phyloP scores from a whole-genome alignment of 2,888 invertebrate species.

The Microplitis manilae region DNA sequence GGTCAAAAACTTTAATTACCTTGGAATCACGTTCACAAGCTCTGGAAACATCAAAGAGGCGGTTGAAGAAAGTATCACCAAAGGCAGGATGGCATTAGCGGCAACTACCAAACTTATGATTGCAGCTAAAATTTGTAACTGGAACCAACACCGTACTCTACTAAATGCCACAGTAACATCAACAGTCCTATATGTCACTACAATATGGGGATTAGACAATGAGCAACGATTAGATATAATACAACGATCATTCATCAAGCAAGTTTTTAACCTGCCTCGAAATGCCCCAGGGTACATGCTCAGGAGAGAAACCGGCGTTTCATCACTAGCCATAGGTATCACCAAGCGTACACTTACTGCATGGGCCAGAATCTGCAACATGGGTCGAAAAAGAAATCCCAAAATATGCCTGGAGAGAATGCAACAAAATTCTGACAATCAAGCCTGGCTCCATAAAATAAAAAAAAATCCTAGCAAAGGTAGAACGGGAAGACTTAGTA shows the following conservation, averaged over 20 bases:
- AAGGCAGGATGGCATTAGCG: neutral
- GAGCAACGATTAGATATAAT: neutral
- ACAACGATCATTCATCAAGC: neutral
- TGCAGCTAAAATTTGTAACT: neutral
- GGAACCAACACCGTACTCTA: neutral
- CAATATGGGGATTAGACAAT: neutral
- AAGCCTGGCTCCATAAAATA: no score
- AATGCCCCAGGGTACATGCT: neutral
- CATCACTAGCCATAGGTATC: neutral
- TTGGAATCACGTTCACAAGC: neutral
- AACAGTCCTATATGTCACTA: neutral
- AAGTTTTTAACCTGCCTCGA: neutral
- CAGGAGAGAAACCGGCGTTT: neutral
- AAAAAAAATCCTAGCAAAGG: no score
- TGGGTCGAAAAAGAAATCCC: no score
- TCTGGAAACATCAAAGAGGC: neutral
- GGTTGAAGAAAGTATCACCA: neutral
- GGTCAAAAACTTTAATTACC: neutral
- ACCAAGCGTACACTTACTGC: neutral
- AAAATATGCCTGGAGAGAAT: no score
- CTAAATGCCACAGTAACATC: neutral
- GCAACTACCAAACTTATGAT: neutral
- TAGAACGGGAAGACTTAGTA: no score
- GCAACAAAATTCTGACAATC: no score
- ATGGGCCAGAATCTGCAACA: neutral